A percentile compares a stretch with the other conserved stretches of the same genome.
Conservation (phyloP, 2,797 vertebrate genomes). For the Cossypha dichroa region DNA sequence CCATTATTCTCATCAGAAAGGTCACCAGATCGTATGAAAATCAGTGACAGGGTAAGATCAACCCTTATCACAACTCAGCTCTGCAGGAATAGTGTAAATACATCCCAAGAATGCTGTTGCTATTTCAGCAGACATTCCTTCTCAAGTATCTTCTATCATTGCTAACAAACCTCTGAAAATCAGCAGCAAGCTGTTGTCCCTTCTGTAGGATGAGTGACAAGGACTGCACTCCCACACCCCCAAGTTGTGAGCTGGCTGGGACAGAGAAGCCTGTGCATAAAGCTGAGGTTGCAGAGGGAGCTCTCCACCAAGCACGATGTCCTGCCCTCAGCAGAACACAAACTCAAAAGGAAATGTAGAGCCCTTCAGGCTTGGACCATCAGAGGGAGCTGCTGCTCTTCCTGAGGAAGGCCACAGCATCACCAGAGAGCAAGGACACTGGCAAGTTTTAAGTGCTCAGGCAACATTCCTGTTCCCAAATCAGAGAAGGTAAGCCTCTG, state of each 20-base stretch:
- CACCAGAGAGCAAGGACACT: background rate
- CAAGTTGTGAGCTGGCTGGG: background rate
- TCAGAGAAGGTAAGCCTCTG: background rate
- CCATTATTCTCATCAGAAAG: background rate
- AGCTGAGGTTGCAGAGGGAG: background rate
- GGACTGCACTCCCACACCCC: background rate
- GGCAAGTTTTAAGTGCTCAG: background rate
- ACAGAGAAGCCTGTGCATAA: background rate
- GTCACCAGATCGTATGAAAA: background rate
- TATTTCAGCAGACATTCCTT: background rate
- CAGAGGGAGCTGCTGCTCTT: constrained; percentile 72
- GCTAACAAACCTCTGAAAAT: background rate
- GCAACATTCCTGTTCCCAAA: background rate
- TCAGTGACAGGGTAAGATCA: background rate
- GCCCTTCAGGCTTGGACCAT: constrained; percentile 34
- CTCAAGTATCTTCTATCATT: background rate
- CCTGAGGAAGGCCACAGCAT: background rate
- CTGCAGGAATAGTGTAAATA: background rate
- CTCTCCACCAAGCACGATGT: background rate
- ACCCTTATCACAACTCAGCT: background rate
- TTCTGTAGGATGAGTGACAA: background rate
- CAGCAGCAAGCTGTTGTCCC: background rate
- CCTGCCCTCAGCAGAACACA: background rate
- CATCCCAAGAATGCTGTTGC: background rate
- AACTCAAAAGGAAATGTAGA: background rate